phyloP scores from a whole-genome alignment of 2,797 vertebrate species.

The Coilia nasus region DNA sequence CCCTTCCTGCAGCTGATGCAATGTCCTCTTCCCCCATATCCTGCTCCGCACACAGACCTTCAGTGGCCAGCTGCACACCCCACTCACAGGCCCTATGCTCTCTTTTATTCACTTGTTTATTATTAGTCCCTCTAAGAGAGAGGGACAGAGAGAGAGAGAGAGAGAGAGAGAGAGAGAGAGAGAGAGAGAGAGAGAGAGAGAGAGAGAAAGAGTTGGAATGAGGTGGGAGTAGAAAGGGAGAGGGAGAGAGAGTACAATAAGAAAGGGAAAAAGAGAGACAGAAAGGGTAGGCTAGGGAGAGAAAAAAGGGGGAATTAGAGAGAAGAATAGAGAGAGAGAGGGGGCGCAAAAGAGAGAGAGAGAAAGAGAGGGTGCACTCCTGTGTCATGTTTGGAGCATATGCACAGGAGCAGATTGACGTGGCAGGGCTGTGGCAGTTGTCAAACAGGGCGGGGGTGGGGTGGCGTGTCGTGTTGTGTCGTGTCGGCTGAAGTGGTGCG shows the following conservation, averaged over 20 bases:
- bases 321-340: slow-evolving; percentile 25
- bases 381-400: slow-evolving; percentile 66
- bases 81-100: slow-evolving; percentile 45
- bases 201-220: not conserved
- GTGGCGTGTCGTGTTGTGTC: slow-evolving; percentile 37
- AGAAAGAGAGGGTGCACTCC: slow-evolving; percentile 44
- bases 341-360: not conserved
- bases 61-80: slow-evolving; percentile 48
- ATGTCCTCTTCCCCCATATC: not conserved
- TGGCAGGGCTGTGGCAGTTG: slow-evolving; percentile 62
- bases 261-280: slow-evolving; percentile 26
- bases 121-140: slow-evolving; percentile 16
- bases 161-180: not conserved
- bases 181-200: slow-evolving; percentile 18
- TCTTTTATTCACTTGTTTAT: not conserved
- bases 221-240: slow-evolving; percentile 41
- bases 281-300: not conserved
- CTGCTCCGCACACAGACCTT: slow-evolving; percentile 27
- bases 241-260: slow-evolving; percentile 34
- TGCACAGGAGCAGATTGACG: slow-evolving; percentile 69
- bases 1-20: not conserved
- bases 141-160: slow-evolving; percentile 22
- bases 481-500: not conserved
- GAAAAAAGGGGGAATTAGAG: not conserved
- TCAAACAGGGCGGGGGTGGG: slow-evolving; percentile 64